Conservation (phyloP, 1,140 invertebrate species). For the Amyelois transitella region DNA sequence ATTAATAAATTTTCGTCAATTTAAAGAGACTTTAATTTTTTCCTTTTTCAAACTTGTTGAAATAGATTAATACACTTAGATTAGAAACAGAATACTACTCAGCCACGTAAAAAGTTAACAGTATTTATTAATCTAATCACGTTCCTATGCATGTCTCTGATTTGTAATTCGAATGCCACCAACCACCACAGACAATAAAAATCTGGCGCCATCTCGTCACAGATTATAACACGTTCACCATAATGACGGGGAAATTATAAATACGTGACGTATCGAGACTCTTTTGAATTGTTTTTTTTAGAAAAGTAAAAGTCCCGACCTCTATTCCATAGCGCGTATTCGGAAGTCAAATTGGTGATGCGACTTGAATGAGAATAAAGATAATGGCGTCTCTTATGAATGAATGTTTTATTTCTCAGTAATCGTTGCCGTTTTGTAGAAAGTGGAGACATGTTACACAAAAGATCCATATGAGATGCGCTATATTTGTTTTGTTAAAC, state of each 20-base stretch:
- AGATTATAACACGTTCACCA: constrained; percentile 57
- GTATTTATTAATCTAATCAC: constrained; percentile 22
- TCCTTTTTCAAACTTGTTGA: too few species aligned
- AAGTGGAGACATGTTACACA: not conserved
- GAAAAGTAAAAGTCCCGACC: constrained; percentile 54
- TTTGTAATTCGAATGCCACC: constrained; percentile 9
- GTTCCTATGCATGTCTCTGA: constrained; percentile 13
- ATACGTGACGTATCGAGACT: constrained; percentile 45
- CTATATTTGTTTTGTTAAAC: not conserved
- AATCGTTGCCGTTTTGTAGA: constrained; percentile 15
- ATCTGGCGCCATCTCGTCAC: constrained; percentile 52
- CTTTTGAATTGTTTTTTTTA: constrained; percentile 28
- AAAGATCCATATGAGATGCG: not conserved
- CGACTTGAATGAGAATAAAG: constrained; percentile 33
- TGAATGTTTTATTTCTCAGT: constrained; percentile 14
- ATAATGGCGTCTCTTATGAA: constrained; percentile 16
- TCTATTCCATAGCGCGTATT: constrained; percentile 42
- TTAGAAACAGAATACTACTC: too few species aligned
- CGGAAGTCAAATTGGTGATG: constrained; percentile 36
- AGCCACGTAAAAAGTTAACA: not conserved
- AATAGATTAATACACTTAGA: too few species aligned
- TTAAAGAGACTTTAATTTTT: too few species aligned
- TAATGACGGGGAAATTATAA: constrained; percentile 61
- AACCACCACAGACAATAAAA: constrained; percentile 35
- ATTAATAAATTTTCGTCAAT: too few species aligned